Conservation (phyloP, 2,888 invertebrate species). For the Nasonia oneida region DNA sequence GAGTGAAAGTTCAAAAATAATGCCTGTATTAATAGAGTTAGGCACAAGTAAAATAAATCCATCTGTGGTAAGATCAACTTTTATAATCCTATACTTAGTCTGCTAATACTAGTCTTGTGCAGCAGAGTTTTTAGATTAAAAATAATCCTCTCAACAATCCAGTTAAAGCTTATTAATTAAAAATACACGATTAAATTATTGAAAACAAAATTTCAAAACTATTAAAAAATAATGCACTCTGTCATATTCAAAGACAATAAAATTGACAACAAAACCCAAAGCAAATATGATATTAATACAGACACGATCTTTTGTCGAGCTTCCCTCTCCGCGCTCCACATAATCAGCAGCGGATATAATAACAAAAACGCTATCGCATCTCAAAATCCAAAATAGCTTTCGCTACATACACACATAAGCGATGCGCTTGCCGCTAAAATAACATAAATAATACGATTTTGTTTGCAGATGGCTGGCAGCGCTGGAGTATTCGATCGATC, state of each 20-base stretch:
- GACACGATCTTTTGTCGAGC: slow-evolving; percentile 2
- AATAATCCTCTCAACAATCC: too few relatives aligned
- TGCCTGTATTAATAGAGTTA: too few relatives aligned
- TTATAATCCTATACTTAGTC: not conserved
- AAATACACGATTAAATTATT: too few relatives aligned
- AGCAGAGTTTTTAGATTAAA: not conserved
- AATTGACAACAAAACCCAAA: not conserved
- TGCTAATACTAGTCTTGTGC: not conserved
- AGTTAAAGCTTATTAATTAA: too few relatives aligned
- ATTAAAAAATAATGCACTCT: too few relatives aligned
- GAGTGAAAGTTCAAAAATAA: too few relatives aligned
- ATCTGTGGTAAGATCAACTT: not conserved
- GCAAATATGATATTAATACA: not conserved
- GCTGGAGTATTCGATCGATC: slow-evolving; percentile 95
- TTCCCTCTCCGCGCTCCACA: not conserved
- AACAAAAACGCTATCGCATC: not conserved
- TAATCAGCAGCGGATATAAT: slow-evolving; percentile 13
- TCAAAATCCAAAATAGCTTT: not conserved
- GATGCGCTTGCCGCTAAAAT: not conserved
- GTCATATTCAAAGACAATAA: too few relatives aligned
- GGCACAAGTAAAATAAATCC: not conserved
- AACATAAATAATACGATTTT: slow-evolving; percentile 56
- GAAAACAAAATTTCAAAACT: too few relatives aligned
- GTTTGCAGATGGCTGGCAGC: slow-evolving; percentile 93
- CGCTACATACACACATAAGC: not conserved